Base-by-base conservation (phyloP, 1,140 invertebrate genomes). In the Hylyphantes graminicola region DNA sequence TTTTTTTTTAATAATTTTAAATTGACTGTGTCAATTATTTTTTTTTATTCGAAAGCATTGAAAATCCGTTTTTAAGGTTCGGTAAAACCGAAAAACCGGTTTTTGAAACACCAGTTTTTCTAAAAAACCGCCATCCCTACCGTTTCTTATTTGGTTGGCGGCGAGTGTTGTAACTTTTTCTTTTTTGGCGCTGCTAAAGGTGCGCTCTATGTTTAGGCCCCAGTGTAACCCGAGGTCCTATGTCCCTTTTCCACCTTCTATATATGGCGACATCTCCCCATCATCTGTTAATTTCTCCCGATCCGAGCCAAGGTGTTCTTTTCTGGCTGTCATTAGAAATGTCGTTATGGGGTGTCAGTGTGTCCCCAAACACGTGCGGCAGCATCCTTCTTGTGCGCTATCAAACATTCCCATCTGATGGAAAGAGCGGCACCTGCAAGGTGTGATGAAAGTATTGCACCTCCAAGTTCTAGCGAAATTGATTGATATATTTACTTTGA, bases 281-380 rank as follows among this genome's bases (percentile, higher is more conserved):
- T n/a, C 76, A 78, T 78, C 63, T 78, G 76, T 78, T 78, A 78
- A 78, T 78, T 78, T 67, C 53, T 67, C 21, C 21, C 63, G n/a
- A 35, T 35, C 35, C 35, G 35, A 35, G 35, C 35, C 35, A 35
- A 35, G 12, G 67, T 12, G 67, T 51, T 70, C 67, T 70, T 17
- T 70, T 15, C 19, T 17, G 15, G 19, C 67, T 51, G 19, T 35
- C 67, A 70, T 70, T 51, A 17, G 15, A 70, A 54, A 70, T 17
- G 68, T 54, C 68, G 68, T 53, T 35, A 70, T 70, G 68, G 10
- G n/a, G 2, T 12, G 57, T 19, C 54, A 51, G 5, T 15, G 15
- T 17, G 68, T 10, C n/a, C 17, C 50, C 15, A 17, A n/a, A 10
- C 50, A 15, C n/a, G 68, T 70, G 35, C 35, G 5, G 35, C 35